Evolutionary conservation across 2,797 vertebrate species (phyloP).

Genomic region (Fringilla coelebs): DNA sequence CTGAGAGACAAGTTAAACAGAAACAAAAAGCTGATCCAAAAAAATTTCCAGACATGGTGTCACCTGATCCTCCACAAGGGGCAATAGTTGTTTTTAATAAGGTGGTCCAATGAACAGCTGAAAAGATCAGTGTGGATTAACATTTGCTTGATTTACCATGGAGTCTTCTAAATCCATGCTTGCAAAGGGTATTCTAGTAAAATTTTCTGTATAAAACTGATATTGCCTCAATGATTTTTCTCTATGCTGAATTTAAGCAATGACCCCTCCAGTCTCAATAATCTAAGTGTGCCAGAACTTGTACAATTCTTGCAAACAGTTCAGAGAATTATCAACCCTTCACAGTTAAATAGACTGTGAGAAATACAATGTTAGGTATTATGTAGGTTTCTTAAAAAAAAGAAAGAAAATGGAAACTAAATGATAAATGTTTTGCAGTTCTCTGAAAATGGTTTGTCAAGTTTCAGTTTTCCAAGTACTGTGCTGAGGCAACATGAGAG

Average conservation of each 20-base stretch:
- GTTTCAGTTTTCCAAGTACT: slow-evolving; percentile 46
- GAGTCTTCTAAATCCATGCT: slow-evolving; percentile 14
- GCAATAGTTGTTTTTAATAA: slow-evolving; percentile 49
- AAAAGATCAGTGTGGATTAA: slow-evolving; percentile 51
- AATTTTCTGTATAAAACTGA: neutral
- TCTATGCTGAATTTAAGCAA: neutral
- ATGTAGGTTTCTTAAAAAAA: neutral
- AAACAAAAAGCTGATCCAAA: slow-evolving; percentile 51
- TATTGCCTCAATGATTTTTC: neutral
- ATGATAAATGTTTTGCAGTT: slow-evolving; percentile 24
- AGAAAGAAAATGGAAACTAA: neutral
- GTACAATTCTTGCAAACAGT: neutral
- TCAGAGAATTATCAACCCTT: neutral
- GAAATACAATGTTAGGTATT: slow-evolving; percentile 25
- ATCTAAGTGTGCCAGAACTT: neutral
- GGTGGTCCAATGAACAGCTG: slow-evolving; percentile 53
- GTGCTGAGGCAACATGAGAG: slow-evolving; percentile 10
- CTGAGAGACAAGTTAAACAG: slow-evolving; percentile 43
- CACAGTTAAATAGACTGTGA: slow-evolving; percentile 8
- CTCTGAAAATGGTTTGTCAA: neutral
- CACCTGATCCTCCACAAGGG: slow-evolving; percentile 49
- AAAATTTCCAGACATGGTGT: slow-evolving; percentile 59
- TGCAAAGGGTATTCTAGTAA: slow-evolving; percentile 4
- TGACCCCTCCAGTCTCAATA: neutral
- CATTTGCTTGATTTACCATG: slow-evolving; percentile 25